Percentiles rank a stretch among this genome's conserved stretches.
These are phyloP conservation scores for Drosophila ambigua DNA, from an alignment of 1,140 invertebrate species.

Conservation along the genomic window DNA sequence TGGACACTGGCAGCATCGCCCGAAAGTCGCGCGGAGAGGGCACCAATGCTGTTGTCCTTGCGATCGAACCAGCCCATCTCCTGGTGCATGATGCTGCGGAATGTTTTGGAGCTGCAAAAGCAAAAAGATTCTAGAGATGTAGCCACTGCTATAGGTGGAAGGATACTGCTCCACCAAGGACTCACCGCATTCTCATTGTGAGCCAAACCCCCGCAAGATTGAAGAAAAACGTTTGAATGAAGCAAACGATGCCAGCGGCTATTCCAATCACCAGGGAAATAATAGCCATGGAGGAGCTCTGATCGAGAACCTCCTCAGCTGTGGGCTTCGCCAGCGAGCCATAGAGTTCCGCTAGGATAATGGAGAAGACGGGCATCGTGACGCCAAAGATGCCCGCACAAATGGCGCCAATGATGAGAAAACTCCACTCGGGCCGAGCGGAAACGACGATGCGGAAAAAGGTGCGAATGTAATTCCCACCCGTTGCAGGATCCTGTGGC, in stretches of 20 bases:
- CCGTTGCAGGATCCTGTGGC: not conserved
- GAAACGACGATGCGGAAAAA: slow-evolving; percentile 88
- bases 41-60: slow-evolving; percentile 90
- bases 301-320: slow-evolving; percentile 85
- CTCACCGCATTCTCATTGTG: slow-evolving; percentile 88
- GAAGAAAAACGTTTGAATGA: slow-evolving; percentile 90
- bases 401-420: slow-evolving; percentile 89
- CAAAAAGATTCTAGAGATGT: not conserved
- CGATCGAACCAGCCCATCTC: slow-evolving; percentile 94
- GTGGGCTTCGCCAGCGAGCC: slow-evolving; percentile 85
- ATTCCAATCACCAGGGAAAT: slow-evolving; percentile 89
- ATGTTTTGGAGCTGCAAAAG: slow-evolving; percentile 85
- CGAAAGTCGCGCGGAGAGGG: slow-evolving; percentile 90
- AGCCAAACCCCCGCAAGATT: slow-evolving; percentile 91
- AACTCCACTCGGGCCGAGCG: slow-evolving; percentile 91
- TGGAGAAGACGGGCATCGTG: slow-evolving; percentile 91
- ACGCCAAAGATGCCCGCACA: slow-evolving; percentile 89
- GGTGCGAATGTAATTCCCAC: slow-evolving; percentile 58
- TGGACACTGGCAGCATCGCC: slow-evolving; percentile 92
- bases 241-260: slow-evolving; percentile 88
- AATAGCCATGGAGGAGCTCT: slow-evolving; percentile 88
- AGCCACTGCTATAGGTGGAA: not conserved
- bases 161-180: not conserved
- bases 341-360: slow-evolving; percentile 93
- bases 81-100: slow-evolving; percentile 88